Conservation (phyloP, 2,888 invertebrate genomes). For the Sepioteuthis lessoniana region DNA sequence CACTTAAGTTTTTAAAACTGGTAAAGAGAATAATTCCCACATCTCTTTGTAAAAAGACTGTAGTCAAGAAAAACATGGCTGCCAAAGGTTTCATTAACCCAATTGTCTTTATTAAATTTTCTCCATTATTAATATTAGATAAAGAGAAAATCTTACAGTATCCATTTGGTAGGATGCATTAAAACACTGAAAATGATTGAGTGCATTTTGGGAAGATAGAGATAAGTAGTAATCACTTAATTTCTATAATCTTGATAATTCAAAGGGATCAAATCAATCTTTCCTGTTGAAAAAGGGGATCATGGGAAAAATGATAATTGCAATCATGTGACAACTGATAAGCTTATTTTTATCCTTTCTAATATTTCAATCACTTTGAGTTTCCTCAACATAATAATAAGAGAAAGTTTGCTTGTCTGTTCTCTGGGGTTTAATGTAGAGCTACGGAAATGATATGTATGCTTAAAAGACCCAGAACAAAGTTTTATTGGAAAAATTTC, state of each 20-base stretch:
- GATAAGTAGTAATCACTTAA: background rate
- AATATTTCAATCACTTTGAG: no score
- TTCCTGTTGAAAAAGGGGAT: background rate
- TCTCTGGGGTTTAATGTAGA: no score
- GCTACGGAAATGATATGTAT: no score
- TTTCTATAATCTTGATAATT: background rate
- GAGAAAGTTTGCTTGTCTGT: no score
- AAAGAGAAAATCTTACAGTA: background rate
- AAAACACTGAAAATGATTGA: background rate
- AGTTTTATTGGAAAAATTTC: no score
- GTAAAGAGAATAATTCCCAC: background rate
- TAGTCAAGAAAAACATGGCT: background rate
- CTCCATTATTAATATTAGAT: background rate
- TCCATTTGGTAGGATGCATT: background rate
- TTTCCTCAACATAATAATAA: no score
- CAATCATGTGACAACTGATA: no score
- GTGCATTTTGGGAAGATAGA: background rate
- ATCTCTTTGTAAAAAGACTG: background rate
- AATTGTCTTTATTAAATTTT: background rate
- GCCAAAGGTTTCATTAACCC: background rate
- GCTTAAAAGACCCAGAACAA: no score
- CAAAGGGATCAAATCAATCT: background rate
- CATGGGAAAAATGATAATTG: no score
- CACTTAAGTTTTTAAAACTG: background rate
- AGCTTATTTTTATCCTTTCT: no score